Base-by-base conservation (phyloP, 2,113 vertebrate species). In the Rhipidura dahli region DNA sequence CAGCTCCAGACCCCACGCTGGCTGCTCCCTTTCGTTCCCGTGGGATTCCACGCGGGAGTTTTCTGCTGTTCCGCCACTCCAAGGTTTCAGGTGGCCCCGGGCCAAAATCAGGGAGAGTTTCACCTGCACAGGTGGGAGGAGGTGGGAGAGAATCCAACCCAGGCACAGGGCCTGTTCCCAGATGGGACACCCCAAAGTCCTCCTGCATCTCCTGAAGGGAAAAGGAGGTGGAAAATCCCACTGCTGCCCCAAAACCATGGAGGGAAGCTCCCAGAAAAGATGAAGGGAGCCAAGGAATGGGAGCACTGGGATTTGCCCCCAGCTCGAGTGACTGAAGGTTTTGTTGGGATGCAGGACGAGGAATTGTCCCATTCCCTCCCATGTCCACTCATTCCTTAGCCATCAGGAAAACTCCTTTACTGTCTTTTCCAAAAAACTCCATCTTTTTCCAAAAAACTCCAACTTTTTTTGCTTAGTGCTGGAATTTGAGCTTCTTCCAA, bases 41-140 rank as follows among this genome's bases (percentile, higher is more conserved):
- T 85, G 72, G 47, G 42, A 93, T 90, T 94, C 59, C 35, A 14
- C 27, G 20, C 7, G 3, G 76, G 83, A n/a, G 8, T 57, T 90
- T 85, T n/a, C 90, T 10, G 7, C 56, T 15, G 6, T 56, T 47
- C 49, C 71, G 49, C 75, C 66, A 12, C 76, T 65, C 78, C 17
- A 10, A 6, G 59, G 85, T 94, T 95, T 96, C 94, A n/a, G 47
- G 20, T 57, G 75, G 82, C 92, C 47, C n/a, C 4, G 42, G 59
- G 92, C 93, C 83, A 95, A 63, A 73, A 59, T 70, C 39, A 4
- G 60, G 44, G 33, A 42, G 63, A 59, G 86, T 93, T 90, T 90
- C 94, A 80, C 30, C n/a, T 37, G 68, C 18, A 13, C 89, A 49
- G 80, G 90, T 56, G 72, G 68, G 68, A 83, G 81, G 68, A 63